These are phyloP conservation scores for Polyommatus iphigenia DNA, from an alignment of 2,888 invertebrate genomes.

Conservation along the genomic window DNA sequence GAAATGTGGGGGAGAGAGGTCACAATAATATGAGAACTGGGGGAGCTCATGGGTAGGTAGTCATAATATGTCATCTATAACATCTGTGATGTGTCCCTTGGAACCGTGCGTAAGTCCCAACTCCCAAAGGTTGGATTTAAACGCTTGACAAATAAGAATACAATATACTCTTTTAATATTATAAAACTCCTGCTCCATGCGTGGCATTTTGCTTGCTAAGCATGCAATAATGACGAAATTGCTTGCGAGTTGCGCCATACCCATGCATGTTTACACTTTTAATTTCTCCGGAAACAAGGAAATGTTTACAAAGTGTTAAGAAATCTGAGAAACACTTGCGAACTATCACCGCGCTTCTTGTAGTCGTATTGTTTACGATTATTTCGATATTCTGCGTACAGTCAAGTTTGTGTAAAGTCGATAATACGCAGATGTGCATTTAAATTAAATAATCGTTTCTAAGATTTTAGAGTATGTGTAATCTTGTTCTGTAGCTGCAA, in stretches of 20 bases:
- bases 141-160: not conserved
- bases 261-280: not conserved
- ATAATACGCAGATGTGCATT: conserved; percentile 8
- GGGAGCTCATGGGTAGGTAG: not conserved
- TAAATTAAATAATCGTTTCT: not conserved
- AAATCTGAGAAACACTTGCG: conserved; percentile 23
- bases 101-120: too few species aligned
- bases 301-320: conserved; percentile 18
- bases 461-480: not conserved
- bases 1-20: not conserved
- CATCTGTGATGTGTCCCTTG: too few species aligned
- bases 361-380: conserved; percentile 16
- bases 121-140: not conserved
- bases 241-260: not conserved
- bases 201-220: not conserved
- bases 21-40: not conserved
- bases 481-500: not conserved
- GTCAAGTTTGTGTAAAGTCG: not conserved
- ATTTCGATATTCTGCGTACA: not conserved
- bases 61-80: too few species aligned
- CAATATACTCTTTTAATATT: not conserved
- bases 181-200: not conserved
- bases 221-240: not conserved
- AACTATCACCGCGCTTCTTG: conserved; percentile 15
- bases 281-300: conserved; percentile 11